Base-by-base conservation (phyloP, 2,113 vertebrate species). In the Gambusia affinis region DNA sequence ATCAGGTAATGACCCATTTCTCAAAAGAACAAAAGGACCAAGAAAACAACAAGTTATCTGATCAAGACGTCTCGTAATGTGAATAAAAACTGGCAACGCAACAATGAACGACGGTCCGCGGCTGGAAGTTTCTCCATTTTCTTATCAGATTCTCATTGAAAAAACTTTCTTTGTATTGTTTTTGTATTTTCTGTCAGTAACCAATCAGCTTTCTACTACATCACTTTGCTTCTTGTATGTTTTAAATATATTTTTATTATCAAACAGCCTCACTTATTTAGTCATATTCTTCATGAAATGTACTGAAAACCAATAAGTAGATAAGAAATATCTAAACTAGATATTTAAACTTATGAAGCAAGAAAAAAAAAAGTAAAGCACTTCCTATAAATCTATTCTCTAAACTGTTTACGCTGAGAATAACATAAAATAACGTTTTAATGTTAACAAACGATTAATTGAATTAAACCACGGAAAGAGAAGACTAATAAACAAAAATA, bases 21-120 rank as follows among this genome's bases (percentile, higher is more conserved):
- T 83, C 65, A 28, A 85, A 84, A 93, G 88, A 91, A 91, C 88
- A 89, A 92, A 90, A 90, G 85, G 87, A 88, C 87, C 80, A 81
- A 72, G 81, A 82, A 86, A 85, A 67, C 44, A 69, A 66, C 72
- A 79, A 83, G 81, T 90, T 93, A 90, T 93, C 89, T 87, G 81
- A 88, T 79, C 70, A 62, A 78, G 72, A 86, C 30, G 81, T 68
- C 83, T 89, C 47, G 28, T 64, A 78, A 74, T 76, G 57, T 65
- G 30, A 83, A 85, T 91, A 88, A 94, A 88, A 90, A 57, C 27
- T 47, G 57, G 37, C 84, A 30, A 28, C 17, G 44, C 60, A 64
- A 63, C 57, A 71, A 78, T 71, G 84, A 80, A 84, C 44, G 4
- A 61, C 14, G 60, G 4, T 57, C 24, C 51, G 1, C 8, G 22